Percentiles rank a stretch among this genome's conserved stretches.
phyloP scores from a whole-genome alignment of 2,888 invertebrate species.

The Chalcis sispes region DNA sequence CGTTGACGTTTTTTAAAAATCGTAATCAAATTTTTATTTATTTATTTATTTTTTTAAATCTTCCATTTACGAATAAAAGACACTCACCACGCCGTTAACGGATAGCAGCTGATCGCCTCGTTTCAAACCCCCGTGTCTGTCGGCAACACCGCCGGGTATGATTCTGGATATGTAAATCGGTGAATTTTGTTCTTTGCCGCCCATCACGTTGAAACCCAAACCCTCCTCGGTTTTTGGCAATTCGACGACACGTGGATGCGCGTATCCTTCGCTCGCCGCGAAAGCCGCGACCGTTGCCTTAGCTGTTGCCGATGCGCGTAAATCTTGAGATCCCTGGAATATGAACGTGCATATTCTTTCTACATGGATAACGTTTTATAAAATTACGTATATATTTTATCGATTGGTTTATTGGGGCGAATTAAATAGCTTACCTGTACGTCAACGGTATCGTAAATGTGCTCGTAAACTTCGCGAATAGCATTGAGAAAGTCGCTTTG shows the following conservation, averaged over 20 bases:
- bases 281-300: conserved; percentile 96
- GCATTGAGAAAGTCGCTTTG: conserved; percentile 98
- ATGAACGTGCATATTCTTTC: background rate
- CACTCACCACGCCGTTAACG: conserved; percentile 95
- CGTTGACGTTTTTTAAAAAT: background rate
- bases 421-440: conserved; percentile 82
- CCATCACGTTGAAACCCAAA: conserved; percentile 99
- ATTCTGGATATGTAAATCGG: conserved; percentile 99
- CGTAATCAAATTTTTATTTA: background rate
- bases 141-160: conserved; percentile 99
- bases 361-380: background rate
- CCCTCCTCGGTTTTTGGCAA: conserved; percentile 99
- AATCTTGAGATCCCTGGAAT: conserved; percentile 89
- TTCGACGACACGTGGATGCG: conserved; percentile 98
- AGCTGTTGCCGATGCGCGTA: conserved; percentile 97
- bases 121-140: conserved; percentile 97
- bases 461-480: conserved; percentile 98
- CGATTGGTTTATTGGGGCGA: background rate
- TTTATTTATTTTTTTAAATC: too few relatives aligned
- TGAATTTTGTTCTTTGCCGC: conserved; percentile 99
- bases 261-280: conserved; percentile 98
- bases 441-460: conserved; percentile 99
- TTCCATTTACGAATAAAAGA: too few relatives aligned
- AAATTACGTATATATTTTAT: background rate
- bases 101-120: conserved; percentile 98